Evolutionary conservation across 2,797 vertebrate genomes (phyloP), one percentile per base, ranked within the genome.

Genomic region (Bovichtus diacanthus): DNA sequence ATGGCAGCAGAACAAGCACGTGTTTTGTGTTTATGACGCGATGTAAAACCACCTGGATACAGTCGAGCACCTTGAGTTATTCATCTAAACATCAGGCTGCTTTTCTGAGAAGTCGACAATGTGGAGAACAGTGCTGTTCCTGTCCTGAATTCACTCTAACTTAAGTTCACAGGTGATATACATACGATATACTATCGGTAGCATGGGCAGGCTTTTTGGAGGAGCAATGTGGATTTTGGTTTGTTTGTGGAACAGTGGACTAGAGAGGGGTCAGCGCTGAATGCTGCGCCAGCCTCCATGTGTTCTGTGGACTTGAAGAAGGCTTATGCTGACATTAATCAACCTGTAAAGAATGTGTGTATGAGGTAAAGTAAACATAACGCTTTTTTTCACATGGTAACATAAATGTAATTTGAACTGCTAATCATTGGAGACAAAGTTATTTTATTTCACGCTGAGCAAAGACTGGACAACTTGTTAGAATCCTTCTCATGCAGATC

Each of bases 401-500:
- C 54, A 43, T 21, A 61, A 36, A 53, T 38, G 11, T 11, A 47
- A 12, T 34, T n/a, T 34, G 11, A 27, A n/a, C 3, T 29, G 29
- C 12, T 64, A 64, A 63, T 84, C 9, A 43, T 8, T 47, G 3
- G 21, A 65, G 41, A 51, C 27, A 10, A 49, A 67, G 21, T 13
- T 46, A 19, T 59, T 46, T 31, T 13, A 13, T n/a, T n/a, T 60
- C 39, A 41, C 1, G 27, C 41, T 62, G 53, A 60, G 53, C 18
- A 27, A 15, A 50, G 16, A 38, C 34, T 12, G 16, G 12, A 46
- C 34, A 63, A 46, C 55, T 31, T 21, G 38, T 68, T 59, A 34
- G 34, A 59, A 58, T 38, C n/a, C 11, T 25, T 51, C 70, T 50
- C 23, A n/a, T 79, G 50, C 72, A 38, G n/a, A n/a, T 80, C 72